Percentiles rank a stretch among this genome's conserved stretches.
phyloP scores from a whole-genome alignment of 2,797 vertebrate species.

The Chelon labrosus region DNA sequence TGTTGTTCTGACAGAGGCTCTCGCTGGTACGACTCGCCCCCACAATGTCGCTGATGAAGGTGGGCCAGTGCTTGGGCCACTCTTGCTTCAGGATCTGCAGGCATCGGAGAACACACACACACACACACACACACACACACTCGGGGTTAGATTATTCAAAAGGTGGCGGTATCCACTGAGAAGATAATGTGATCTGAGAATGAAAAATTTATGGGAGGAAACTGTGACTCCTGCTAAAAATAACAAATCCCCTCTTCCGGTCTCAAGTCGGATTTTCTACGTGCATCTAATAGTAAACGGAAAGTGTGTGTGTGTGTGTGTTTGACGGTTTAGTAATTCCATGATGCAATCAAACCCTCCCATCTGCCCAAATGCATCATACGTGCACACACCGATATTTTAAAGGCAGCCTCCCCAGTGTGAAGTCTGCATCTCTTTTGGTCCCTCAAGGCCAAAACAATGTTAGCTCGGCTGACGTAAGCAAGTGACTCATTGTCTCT shows the following conservation, averaged over 20 bases:
- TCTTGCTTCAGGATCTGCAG: conserved; percentile 96
- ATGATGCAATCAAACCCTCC: background rate
- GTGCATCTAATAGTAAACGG: no score
- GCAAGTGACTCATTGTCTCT: conserved; percentile 62
- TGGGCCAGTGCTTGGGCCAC: conserved; percentile 99
- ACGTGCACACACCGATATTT: conserved; percentile 21
- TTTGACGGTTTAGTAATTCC: background rate
- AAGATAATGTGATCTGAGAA: conserved; percentile 10
- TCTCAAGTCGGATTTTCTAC: background rate
- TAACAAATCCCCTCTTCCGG: background rate
- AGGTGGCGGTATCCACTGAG: background rate
- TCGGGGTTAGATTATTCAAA: conserved; percentile 2
- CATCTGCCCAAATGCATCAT: background rate
- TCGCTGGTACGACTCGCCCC: conserved; percentile 98
- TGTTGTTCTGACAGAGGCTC: conserved; percentile 99
- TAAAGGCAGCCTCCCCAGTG: conserved; percentile 19
- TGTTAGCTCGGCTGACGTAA: conserved; percentile 53
- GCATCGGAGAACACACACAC: conserved; percentile 12
- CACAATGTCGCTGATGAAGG: conserved; percentile 98
- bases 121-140: conserved; percentile 2
- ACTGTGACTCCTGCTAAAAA: conserved; percentile 40
- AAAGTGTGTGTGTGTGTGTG: no score
- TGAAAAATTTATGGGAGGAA: conserved; percentile 3
- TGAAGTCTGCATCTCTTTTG: conserved; percentile 54
- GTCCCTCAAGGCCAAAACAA: conserved; percentile 55